Percentiles rank a stretch among this genome's conserved stretches.
phyloP scores from a whole-genome alignment of 2,113 vertebrate species.

The Sander vitreus region DNA sequence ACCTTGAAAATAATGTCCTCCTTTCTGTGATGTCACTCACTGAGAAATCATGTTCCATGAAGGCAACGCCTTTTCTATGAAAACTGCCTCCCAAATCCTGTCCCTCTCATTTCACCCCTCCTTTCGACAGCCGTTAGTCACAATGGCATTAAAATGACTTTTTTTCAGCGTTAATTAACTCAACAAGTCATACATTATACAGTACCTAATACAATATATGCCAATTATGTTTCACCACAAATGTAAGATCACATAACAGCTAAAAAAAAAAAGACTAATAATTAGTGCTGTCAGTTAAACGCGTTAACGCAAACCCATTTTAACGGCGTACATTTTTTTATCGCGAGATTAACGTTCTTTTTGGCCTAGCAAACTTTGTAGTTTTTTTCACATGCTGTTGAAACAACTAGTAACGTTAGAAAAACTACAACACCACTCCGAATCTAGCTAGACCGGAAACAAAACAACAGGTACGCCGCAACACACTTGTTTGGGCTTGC shows the following conservation, averaged over 20 bases:
- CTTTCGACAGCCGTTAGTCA: background rate
- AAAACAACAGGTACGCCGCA: too few relatives aligned
- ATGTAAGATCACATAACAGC: background rate
- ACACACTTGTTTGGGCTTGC: too few relatives aligned
- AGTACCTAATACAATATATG: background rate
- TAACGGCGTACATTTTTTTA: too few relatives aligned
- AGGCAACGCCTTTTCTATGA: slow-evolving; percentile 41
- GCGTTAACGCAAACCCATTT: too few relatives aligned
- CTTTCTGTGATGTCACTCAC: slow-evolving; percentile 39
- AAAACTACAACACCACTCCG: too few relatives aligned
- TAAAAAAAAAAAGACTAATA: background rate
- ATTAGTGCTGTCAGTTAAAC: too few relatives aligned
- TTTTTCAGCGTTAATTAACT: slow-evolving; percentile 10
- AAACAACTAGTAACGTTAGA: too few relatives aligned
- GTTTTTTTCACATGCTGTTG: too few relatives aligned
- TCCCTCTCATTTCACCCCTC: slow-evolving; percentile 33
- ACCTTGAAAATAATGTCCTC: slow-evolving; percentile 29
- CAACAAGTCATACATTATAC: background rate
- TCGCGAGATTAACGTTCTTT: too few relatives aligned
- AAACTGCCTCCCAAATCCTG: slow-evolving; percentile 23
- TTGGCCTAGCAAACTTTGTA: too few relatives aligned
- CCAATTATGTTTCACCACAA: slow-evolving; percentile 20
- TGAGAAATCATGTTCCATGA: slow-evolving; percentile 44
- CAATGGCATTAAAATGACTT: slow-evolving; percentile 16
- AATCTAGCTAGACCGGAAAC: too few relatives aligned